These are phyloP conservation scores for Cassiopea xamachana DNA, from an alignment of 30 jellyfish, hydroid and myxozoan species.

Conservation along the genomic window DNA sequence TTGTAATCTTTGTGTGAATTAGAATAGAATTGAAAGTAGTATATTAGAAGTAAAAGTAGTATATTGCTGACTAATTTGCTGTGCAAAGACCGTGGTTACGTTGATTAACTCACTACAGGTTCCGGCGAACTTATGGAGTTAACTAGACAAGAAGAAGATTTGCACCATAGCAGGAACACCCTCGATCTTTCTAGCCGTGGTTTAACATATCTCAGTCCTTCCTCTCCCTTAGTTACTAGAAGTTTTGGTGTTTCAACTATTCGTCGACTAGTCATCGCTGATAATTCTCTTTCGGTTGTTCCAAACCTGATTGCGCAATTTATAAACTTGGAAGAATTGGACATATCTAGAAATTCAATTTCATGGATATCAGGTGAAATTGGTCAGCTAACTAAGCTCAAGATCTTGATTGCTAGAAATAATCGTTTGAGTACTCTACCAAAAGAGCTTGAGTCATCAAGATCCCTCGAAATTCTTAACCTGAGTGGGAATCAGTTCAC, in stretches of 20 bases:
- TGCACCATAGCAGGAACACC: slow-evolving; percentile 5
- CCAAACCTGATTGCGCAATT: slow-evolving; percentile 82
- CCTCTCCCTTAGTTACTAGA: slow-evolving; percentile 36
- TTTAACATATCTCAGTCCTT: slow-evolving; percentile 66
- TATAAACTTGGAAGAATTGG: slow-evolving; percentile 80
- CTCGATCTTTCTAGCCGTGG: slow-evolving; percentile 76
- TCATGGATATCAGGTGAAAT: slow-evolving; percentile 96
- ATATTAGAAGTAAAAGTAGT: no score
- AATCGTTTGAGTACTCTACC: slow-evolving; percentile 84
- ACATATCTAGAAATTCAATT: slow-evolving; percentile 89
- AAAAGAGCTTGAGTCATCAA: slow-evolving; percentile 74
- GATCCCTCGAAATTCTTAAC: slow-evolving; percentile 73
- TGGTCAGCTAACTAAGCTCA: slow-evolving; percentile 63
- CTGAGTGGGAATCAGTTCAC: slow-evolving; percentile 87
- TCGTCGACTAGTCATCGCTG: slow-evolving; percentile 71
- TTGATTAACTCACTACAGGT: neutral
- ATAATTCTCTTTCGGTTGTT: slow-evolving; percentile 78
- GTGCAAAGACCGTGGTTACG: neutral
- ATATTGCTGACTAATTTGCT: neutral
- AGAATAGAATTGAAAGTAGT: no score
- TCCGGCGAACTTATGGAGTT: neutral
- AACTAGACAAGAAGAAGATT: slow-evolving; percentile 12
- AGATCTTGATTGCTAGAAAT: slow-evolving; percentile 79
- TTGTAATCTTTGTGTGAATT: no score
- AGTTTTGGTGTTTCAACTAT: slow-evolving; percentile 58